phyloP scores from a whole-genome alignment of 2,113 vertebrate genomes.

The Climacteris rufus region DNA sequence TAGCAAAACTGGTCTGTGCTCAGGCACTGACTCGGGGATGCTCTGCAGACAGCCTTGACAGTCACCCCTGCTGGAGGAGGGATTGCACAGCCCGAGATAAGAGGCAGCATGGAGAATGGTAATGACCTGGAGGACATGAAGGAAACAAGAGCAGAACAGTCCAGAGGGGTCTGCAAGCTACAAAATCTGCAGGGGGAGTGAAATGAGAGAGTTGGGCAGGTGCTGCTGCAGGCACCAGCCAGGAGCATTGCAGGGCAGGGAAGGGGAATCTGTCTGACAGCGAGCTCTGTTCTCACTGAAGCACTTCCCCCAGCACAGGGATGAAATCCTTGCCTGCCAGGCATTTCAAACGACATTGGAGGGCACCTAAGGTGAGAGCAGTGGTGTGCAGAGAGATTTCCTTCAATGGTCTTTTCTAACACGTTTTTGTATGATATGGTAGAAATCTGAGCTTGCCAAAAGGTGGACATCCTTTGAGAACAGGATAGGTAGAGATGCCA shows the following conservation, averaged over 20 bases:
- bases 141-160: neutral
- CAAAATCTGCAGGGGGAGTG: neutral
- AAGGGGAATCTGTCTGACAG: too few relatives aligned
- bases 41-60: neutral
- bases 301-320: neutral
- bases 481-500: neutral
- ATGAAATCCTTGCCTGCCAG: neutral
- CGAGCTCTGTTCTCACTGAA: neutral
- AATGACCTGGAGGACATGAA: neutral
- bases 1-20: neutral
- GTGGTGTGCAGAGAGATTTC: accelerated
- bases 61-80: neutral
- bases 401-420: neutral
- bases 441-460: neutral
- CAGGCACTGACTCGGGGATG: neutral
- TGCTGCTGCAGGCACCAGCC: accelerated
- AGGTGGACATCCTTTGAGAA: neutral
- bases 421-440: accelerated
- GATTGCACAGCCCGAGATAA: neutral
- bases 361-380: neutral
- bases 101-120: accelerated
- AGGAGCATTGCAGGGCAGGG: accelerated
- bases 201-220: neutral
- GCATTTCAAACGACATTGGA: neutral
- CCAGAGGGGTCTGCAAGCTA: neutral